Evolutionary conservation across 1,140 invertebrate genomes (phyloP), one percentile per base, ranked within the genome.

Genomic region (Drosophila rufa): DNA sequence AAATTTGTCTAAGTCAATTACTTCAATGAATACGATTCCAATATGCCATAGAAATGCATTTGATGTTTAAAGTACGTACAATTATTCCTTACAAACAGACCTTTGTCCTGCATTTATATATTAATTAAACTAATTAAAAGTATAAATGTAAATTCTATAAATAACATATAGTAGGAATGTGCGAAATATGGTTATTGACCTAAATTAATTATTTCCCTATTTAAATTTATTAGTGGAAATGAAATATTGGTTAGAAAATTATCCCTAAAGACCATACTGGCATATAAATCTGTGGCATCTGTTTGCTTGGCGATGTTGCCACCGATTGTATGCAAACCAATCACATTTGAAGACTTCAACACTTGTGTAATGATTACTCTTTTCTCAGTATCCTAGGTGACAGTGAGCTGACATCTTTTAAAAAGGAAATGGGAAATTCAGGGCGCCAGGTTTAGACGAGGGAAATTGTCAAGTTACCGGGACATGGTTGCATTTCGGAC

Each of bases 401-500:
- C 74, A 56, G n/a, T 76, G 70, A 69, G 75, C 46, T 33, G 59
- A 62, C 64, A 79, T 73, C 65, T 79, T 50, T 68, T 50, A 19
- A 38, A 22, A 55, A 9, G 43, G 17, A 69, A 43, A 66, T 36
- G 67, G 65, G 17, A 38, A 47, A 22, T 56, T 25, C 15, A 62
- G 77, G 68, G 57, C 51, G 58, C 40, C 40, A 60, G 68, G 43
- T 57, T 46, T 27, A 38, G 55, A 60, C 38, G 45, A 48, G 40
- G 70, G 60, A 80, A 75, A 79, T 70, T 56, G 78, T 55, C 48
- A 38, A 45, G 47, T 55, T 62, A 56, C 68, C 64, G 64, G 65
- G 46, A 55, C 75, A 83, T 69, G 59, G 80, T 59, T 79, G 58
- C 74, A 83, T 78, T 66, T 66, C 53, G 70, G 60, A 47, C 59